Conservation (phyloP, 1,140 invertebrate genomes). For the Heliothis virescens region DNA sequence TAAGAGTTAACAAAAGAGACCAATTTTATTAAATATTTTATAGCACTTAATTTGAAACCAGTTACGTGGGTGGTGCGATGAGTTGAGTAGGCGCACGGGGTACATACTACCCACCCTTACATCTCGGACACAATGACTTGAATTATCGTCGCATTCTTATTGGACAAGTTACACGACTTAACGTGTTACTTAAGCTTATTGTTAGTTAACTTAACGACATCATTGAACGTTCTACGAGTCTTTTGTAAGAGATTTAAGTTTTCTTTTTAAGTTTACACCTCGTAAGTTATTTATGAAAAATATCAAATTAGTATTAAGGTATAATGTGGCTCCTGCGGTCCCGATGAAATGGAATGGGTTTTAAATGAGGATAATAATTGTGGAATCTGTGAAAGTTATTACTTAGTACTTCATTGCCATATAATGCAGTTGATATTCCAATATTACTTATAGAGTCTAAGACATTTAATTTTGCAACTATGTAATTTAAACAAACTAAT, state of each 20-base stretch:
- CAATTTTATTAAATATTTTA: slow-evolving; percentile 6
- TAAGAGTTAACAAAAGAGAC: neutral
- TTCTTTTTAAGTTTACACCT: slow-evolving; percentile 17
- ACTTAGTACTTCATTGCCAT: no score
- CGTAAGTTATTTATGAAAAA: neutral
- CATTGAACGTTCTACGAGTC: slow-evolving; percentile 36
- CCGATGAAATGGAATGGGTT: neutral
- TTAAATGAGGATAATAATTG: neutral
- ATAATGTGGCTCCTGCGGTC: slow-evolving; percentile 2
- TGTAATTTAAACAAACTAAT: no score
- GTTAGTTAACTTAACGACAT: slow-evolving; percentile 49
- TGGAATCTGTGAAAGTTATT: no score
- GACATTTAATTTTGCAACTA: no score
- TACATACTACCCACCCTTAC: slow-evolving; percentile 24
- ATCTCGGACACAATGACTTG: slow-evolving; percentile 34
- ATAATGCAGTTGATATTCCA: no score
- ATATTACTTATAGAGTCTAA: no score
- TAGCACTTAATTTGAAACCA: slow-evolving; percentile 31
- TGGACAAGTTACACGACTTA: slow-evolving; percentile 50
- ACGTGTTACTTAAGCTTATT: slow-evolving; percentile 58
- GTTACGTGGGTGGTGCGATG: slow-evolving; percentile 47
- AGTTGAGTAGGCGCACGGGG: slow-evolving; percentile 32
- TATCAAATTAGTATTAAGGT: slow-evolving; percentile 17
- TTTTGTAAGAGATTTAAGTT: slow-evolving; percentile 4
- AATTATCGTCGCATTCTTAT: slow-evolving; percentile 57